Evolutionary conservation across 30 jellyfish, hydroid and myxozoan genomes (phyloP).

Genomic region (Pseudorhiza aurosa): DNA sequence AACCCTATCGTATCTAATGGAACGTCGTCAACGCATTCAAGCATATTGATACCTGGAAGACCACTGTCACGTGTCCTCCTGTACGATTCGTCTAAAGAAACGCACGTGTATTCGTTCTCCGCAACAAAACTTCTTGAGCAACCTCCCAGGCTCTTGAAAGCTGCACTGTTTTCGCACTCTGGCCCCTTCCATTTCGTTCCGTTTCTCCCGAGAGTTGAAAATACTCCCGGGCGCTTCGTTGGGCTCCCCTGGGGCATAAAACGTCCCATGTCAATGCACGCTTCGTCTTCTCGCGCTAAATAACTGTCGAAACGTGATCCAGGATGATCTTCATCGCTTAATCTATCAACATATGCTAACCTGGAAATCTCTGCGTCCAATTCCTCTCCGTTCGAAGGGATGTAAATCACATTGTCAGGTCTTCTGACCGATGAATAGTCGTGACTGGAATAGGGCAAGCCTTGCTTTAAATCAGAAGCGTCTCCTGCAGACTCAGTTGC

Average conservation of each 20-base stretch:
- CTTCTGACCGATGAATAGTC: constrained; percentile 5
- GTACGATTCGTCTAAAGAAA: background rate
- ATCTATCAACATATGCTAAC: constrained; percentile 21
- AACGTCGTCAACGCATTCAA: no score
- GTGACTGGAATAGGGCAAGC: constrained; percentile 59
- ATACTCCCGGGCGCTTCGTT: background rate
- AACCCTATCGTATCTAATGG: no score
- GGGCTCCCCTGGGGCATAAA: no score
- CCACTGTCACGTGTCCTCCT: no score
- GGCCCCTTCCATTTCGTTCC: no score
- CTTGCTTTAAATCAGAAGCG: constrained; percentile 23
- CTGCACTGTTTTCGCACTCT: background rate
- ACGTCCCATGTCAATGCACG: constrained; percentile 3
- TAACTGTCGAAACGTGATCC: background rate
- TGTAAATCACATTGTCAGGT: constrained; percentile 52
- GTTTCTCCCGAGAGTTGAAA: no score
- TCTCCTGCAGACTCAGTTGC: background rate
- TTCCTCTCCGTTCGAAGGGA: constrained; percentile 68
- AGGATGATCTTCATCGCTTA: background rate
- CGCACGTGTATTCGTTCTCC: background rate
- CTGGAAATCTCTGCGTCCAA: constrained; percentile 63
- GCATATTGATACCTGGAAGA: no score
- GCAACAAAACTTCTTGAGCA: no score
- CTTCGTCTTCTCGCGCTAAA: background rate
- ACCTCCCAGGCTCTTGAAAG: background rate